Percentiles rank a stretch among this genome's conserved stretches.
phyloP scores from a whole-genome alignment of 2,113 vertebrate species.

The Thamnaconus septentrionalis region DNA sequence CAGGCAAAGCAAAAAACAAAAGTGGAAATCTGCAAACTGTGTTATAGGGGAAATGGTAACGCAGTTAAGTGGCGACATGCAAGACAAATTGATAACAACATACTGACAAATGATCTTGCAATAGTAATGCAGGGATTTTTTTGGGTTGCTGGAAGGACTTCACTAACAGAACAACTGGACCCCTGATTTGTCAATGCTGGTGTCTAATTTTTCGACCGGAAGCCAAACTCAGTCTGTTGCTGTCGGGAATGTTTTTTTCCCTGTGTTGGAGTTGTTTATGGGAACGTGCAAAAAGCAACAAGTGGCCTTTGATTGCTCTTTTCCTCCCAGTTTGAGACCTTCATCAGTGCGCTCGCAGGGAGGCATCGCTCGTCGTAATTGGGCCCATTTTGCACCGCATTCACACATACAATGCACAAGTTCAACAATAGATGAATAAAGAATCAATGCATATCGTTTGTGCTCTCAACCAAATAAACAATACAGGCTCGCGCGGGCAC shows the following conservation, averaged over 20 bases:
- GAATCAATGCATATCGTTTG: slow-evolving; percentile 67
- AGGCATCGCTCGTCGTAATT: slow-evolving; percentile 56
- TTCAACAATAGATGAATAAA: slow-evolving; percentile 67
- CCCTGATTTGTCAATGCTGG: slow-evolving; percentile 20
- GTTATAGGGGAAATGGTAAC: no score
- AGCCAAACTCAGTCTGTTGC: no score
- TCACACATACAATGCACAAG: slow-evolving; percentile 55
- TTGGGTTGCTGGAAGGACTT: background rate
- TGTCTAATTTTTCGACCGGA: no score
- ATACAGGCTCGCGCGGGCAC: slow-evolving; percentile 43
- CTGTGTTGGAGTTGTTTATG: no score
- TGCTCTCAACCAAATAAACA: slow-evolving; percentile 65
- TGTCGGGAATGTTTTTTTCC: no score
- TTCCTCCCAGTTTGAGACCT: slow-evolving; percentile 59
- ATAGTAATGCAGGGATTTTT: no score
- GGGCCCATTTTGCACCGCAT: slow-evolving; percentile 51
- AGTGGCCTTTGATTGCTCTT: slow-evolving; percentile 63
- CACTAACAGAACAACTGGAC: background rate
- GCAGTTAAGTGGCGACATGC: no score
- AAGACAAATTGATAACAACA: no score
- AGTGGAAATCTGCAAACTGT: no score
- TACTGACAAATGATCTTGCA: no score
- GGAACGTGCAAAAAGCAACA: slow-evolving; percentile 46
- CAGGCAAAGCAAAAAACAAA: no score
- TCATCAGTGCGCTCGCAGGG: slow-evolving; percentile 49